These are phyloP conservation scores for Catajapyx aquilonaris DNA, from an alignment of 1,140 invertebrate genomes.

Conservation along the genomic window DNA sequence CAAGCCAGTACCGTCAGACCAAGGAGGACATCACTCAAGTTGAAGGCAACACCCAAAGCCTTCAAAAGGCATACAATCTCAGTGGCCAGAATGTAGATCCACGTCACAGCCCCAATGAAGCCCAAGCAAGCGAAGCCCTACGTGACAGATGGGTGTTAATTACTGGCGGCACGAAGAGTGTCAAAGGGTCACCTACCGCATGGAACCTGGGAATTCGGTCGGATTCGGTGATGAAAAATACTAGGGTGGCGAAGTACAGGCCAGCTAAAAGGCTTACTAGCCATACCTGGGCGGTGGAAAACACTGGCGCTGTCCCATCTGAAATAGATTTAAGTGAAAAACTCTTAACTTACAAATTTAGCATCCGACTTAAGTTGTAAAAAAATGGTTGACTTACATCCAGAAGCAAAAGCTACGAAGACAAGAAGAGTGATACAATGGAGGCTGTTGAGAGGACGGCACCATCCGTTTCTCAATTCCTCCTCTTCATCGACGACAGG, in stretches of 20 bases:
- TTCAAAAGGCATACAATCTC: conserved; percentile 40
- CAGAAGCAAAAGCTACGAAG: conserved; percentile 21
- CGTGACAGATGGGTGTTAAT: no score
- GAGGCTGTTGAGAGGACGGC: conserved; percentile 28
- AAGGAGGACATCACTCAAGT: conserved; percentile 37
- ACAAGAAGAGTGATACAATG: conserved; percentile 31
- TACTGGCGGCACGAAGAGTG: no score
- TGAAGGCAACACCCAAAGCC: conserved; percentile 34
- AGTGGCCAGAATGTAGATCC: conserved; percentile 41
- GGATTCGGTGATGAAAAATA: neutral
- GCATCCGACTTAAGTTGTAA: neutral
- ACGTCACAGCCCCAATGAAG: conserved; percentile 36
- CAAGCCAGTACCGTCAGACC: conserved; percentile 47
- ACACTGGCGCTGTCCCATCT: neutral
- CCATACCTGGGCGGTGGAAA: neutral
- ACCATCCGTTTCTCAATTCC: conserved; percentile 34
- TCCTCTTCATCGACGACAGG: conserved; percentile 34
- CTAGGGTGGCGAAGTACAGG: neutral
- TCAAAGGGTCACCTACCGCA: no score
- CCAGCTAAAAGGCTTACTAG: neutral
- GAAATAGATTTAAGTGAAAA: neutral
- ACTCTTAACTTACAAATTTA: conserved; percentile 12
- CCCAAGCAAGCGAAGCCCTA: conserved; percentile 36
- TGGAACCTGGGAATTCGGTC: conserved; percentile 13
- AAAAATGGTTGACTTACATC: conserved; percentile 15